Evolutionary conservation across 2,797 vertebrate genomes (phyloP), one percentile per base, ranked within the genome.

Genomic region (Phrynocephalus vlangalii): DNA sequence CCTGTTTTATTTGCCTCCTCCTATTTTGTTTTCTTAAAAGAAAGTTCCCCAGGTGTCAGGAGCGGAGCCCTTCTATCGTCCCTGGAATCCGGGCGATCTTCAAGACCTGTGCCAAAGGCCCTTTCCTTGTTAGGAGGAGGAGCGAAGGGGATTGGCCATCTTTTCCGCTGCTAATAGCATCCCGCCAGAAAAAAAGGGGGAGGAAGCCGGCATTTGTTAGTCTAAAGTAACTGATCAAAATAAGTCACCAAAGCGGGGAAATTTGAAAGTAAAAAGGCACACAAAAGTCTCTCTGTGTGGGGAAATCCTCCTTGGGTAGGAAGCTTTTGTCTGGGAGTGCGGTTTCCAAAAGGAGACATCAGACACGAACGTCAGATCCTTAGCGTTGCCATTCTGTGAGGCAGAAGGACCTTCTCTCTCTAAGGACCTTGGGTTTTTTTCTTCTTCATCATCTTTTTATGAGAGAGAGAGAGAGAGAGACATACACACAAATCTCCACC

Each of bases 321-420:
- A 92, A 5, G 94, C 94, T 93, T 95, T 95, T 95, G 93, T 95
- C 10, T 89, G 75, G 94, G 94, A 92, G 90, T 92, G 93, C 28
- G 92, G 94, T 91, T 92, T 30, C 70, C 81, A 93, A 95, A 95
- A 94, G 93, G 92, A 95, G 94, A 94, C 91, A 92, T 94, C 96
- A 96, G 93, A 95, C 93, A 94, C 90, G 92, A 93, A 80, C 95
- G 94, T 96, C 95, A 95, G 95, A 96, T 96, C 94, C 94, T 93
- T 88, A 93, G 94, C 93, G 96, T 95, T 94, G 92, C 93, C 94
- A 84, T 93, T 91, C 88, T 95, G 92, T 91, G 93, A 96, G 93
- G 95, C 95, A 95, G 94, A 97, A 96, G 95, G 95, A 94, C 95
- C 95, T 96, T 96, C 91, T 96, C 96, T 95, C 95, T 85, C 33